Evolutionary conservation across 2,113 vertebrate genomes (phyloP).

Genomic region (Chitala chitala): DNA sequence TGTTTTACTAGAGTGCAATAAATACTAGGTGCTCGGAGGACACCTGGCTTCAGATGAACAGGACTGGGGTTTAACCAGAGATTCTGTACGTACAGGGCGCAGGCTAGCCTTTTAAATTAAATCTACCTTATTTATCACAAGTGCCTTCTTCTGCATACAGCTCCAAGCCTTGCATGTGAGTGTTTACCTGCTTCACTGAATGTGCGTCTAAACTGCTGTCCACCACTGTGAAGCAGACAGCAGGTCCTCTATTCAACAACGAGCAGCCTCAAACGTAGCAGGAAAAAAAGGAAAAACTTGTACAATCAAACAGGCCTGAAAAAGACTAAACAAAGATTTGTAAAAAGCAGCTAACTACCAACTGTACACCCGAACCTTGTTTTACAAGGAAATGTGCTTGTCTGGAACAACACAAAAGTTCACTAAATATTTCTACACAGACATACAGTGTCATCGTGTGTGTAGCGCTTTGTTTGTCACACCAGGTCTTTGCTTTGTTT

Average conservation of each 20-base stretch:
- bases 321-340: background rate
- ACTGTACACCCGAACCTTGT: conserved; percentile 41
- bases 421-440: conserved; percentile 17
- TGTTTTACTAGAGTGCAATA: background rate
- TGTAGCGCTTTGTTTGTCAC: conserved; percentile 37
- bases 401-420: conserved; percentile 43
- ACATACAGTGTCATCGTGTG: conserved; percentile 23
- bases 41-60: background rate
- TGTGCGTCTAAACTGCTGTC: too few species aligned
- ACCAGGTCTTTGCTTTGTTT: conserved; percentile 64
- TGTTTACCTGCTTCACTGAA: too few species aligned
- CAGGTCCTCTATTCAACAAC: background rate
- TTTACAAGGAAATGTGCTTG: conserved; percentile 25
- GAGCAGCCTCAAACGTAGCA: conserved; percentile 14
- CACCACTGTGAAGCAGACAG: too few species aligned
- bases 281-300: conserved; percentile 36
- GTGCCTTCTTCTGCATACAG: too few species aligned
- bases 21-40: too few species aligned
- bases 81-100: too few species aligned
- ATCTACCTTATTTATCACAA: too few species aligned
- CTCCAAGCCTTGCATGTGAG: too few species aligned
- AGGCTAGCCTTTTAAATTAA: too few species aligned
- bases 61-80: too few species aligned
- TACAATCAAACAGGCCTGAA: conserved; percentile 25
- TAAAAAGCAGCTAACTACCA: conserved; percentile 17